Percentiles rank a stretch among this genome's conserved stretches.
Evolutionary conservation across 2,888 invertebrate species (phyloP).

Genomic region (Syritta pipiens): DNA sequence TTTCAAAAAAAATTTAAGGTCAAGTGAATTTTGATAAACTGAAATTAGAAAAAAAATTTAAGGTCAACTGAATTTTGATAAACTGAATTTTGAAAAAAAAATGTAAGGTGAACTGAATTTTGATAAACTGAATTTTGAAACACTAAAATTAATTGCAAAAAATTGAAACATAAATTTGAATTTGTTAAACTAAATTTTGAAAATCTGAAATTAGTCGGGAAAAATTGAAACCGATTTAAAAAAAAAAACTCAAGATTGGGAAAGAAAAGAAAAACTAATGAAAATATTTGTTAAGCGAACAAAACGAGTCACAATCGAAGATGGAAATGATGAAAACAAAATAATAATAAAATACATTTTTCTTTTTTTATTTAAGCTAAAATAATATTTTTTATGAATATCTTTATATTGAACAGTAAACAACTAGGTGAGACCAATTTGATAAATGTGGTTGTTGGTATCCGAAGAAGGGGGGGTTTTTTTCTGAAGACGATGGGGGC

Average conservation of each 20-base stretch:
- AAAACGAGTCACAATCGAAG: conserved; percentile 31
- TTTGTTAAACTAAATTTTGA: too few relatives aligned
- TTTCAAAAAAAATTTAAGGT: conserved; percentile 69
- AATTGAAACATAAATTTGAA: too few relatives aligned
- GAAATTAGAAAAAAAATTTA: too few relatives aligned
- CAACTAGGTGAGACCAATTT: conserved; percentile 78
- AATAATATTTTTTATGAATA: conserved; percentile 23
- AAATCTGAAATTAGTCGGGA: too few relatives aligned
- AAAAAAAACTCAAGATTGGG: background rate
- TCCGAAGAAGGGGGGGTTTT: conserved; percentile 3
- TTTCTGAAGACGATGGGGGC: too few relatives aligned
- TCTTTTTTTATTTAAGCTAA: conserved; percentile 17
- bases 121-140: too few relatives aligned
- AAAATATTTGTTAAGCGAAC: conserved; percentile 57
- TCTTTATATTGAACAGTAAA: conserved; percentile 41
- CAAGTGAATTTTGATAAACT: too few relatives aligned
- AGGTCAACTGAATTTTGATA: too few relatives aligned
- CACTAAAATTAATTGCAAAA: too few relatives aligned
- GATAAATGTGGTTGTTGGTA: conserved; percentile 72
- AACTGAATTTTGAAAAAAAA: too few relatives aligned
- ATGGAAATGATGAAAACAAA: conserved; percentile 53
- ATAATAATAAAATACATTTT: conserved; percentile 2
- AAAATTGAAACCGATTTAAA: conserved; percentile 47
- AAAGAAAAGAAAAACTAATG: conserved; percentile 41
- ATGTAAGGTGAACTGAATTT: too few relatives aligned